Percentiles rank a stretch among this genome's conserved stretches.
Conservation (phyloP, 1,140 invertebrate species). For the Chionoecetes opilio region DNA sequence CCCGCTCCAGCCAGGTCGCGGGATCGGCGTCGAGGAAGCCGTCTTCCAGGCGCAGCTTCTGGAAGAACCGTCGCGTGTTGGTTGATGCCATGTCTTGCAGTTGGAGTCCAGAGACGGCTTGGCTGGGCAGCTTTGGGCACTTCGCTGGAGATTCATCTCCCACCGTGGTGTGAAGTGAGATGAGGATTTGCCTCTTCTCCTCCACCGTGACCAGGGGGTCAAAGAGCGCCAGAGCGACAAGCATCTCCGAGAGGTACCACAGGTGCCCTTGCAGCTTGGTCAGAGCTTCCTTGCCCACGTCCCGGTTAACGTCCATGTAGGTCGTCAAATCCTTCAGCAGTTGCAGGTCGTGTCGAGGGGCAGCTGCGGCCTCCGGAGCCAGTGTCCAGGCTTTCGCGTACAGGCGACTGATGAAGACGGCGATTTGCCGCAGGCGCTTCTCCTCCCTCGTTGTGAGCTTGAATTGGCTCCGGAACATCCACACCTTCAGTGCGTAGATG, state of each 20-base stretch:
- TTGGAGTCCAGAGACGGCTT: neutral
- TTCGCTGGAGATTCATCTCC: neutral
- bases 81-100: neutral
- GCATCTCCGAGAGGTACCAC: conserved; percentile 55
- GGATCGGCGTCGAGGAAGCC: neutral
- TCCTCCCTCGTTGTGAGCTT: conserved; percentile 56
- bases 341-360: conserved; percentile 44
- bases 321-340: conserved; percentile 37
- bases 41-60: neutral
- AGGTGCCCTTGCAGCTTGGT: conserved; percentile 15
- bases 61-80: neutral
- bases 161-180: neutral
- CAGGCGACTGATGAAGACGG: conserved; percentile 17
- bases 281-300: conserved; percentile 36
- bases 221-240: conserved; percentile 52
- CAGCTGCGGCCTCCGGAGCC: neutral
- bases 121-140: neutral
- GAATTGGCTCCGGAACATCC: conserved; percentile 38
- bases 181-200: neutral
- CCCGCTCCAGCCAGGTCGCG: too few species aligned
- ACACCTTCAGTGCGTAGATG: conserved; percentile 50
- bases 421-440: conserved; percentile 44
- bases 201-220: neutral
- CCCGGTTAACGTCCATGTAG: neutral
- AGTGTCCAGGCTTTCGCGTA: conserved; percentile 40